These are phyloP conservation scores for Conistra vaccinii DNA, from an alignment of 2,888 invertebrate genomes.

Conservation along the genomic window DNA sequence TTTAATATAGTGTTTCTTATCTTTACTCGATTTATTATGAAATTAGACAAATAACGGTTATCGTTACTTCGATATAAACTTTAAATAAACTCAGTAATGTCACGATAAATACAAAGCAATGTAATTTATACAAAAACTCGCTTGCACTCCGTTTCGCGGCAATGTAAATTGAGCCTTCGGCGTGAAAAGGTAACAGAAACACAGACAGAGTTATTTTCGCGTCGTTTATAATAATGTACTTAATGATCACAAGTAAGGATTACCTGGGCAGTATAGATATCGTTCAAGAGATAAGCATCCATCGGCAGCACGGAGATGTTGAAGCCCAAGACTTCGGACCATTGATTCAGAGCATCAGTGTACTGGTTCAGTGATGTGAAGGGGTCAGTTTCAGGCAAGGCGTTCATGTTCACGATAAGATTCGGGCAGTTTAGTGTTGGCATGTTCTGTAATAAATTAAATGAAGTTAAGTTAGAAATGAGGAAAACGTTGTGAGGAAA, in stretches of 20 bases:
- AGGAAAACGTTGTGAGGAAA: not conserved
- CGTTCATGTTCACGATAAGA: not conserved
- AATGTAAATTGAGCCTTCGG: too few relatives aligned
- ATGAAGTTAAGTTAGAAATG: not conserved
- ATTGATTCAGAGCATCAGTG: slow-evolving; percentile 48
- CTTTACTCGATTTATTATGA: too few relatives aligned
- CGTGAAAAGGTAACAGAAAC: too few relatives aligned
- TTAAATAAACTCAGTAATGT: too few relatives aligned
- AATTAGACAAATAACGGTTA: too few relatives aligned
- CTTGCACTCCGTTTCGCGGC: too few relatives aligned
- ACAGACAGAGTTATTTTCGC: too few relatives aligned
- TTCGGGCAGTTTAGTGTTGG: slow-evolving; percentile 70
- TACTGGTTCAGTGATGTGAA: slow-evolving; percentile 56
- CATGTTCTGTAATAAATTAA: slow-evolving; percentile 64
- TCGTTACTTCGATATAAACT: too few relatives aligned
- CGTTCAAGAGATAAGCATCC: slow-evolving; percentile 59
- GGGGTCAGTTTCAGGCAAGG: not conserved
- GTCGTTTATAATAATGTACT: not conserved
- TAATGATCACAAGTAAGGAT: not conserved
- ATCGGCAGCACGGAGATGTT: slow-evolving; percentile 52
- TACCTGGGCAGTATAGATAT: slow-evolving; percentile 70
- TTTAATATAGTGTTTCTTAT: too few relatives aligned
- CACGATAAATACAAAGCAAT: too few relatives aligned
- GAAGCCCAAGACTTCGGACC: slow-evolving; percentile 50
- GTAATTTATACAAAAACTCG: too few relatives aligned